phyloP scores from a whole-genome alignment of 2,113 vertebrate species.

The Labrus mixtus region DNA sequence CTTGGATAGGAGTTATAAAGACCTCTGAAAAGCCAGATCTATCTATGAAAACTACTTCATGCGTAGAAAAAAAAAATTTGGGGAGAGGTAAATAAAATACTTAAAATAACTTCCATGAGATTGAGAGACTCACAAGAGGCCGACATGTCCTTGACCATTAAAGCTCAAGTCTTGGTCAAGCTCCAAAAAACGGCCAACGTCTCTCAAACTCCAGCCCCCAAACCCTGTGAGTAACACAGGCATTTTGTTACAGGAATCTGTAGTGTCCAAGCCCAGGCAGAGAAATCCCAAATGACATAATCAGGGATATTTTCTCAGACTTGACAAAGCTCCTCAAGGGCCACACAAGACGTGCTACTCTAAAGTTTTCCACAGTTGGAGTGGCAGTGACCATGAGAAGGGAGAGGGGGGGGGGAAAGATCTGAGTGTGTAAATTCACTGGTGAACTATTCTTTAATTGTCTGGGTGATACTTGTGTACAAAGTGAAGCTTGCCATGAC shows the following conservation, averaged over 20 bases:
- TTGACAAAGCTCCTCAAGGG: background rate
- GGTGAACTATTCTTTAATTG: background rate
- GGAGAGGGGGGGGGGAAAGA: background rate
- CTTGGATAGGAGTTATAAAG: too few species aligned
- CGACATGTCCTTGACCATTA: background rate
- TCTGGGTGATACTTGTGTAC: background rate
- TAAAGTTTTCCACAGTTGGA: background rate
- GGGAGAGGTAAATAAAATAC: background rate
- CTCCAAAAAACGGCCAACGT: background rate
- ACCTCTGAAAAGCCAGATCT: background rate
- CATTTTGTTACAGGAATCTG: background rate
- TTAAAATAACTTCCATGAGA: background rate
- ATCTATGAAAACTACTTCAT: background rate
- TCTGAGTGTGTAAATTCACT: too few species aligned
- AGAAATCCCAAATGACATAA: constrained; percentile 8
- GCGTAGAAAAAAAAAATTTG: too few species aligned
- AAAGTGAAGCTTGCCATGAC: background rate
- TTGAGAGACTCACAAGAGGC: background rate
- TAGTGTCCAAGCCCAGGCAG: background rate
- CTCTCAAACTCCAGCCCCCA: background rate
- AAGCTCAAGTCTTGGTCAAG: background rate
- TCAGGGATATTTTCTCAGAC: constrained; percentile 1
- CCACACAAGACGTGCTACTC: background rate
- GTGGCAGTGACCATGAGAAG: background rate
- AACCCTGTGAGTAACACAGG: background rate